phyloP scores from a whole-genome alignment of 2,888 invertebrate genomes.

The Pseudococcus longispinus region DNA sequence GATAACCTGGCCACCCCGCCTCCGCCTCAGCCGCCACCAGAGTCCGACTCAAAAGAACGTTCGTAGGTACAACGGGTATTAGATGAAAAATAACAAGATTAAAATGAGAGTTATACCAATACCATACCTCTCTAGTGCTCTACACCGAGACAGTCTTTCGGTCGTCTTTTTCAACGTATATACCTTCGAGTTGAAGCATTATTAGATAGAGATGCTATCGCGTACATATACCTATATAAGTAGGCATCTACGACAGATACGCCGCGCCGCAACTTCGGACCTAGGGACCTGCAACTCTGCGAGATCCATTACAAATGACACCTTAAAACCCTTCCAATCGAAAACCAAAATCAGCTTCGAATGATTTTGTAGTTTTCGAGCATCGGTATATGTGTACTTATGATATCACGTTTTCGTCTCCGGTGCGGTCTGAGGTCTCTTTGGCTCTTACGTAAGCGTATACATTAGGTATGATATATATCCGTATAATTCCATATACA shows the following conservation, averaged over 20 bases:
- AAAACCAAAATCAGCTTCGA: not conserved
- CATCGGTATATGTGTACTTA: not conserved
- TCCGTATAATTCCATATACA: too few species aligned
- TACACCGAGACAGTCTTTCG: not conserved
- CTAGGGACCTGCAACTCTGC: not conserved
- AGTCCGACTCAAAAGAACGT: conserved; percentile 13
- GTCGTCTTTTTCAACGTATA: not conserved
- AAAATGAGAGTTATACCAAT: conserved; percentile 48
- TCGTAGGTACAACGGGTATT: conserved; percentile 12
- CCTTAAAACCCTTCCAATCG: conserved; percentile 47
- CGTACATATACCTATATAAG: not conserved
- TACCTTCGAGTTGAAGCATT: not conserved
- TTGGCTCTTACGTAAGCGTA: not conserved
- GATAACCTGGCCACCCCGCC: conserved; percentile 5
- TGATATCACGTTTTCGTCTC: not conserved
- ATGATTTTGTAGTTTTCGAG: conserved; percentile 48
- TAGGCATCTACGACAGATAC: not conserved
- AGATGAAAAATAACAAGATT: conserved; percentile 54
- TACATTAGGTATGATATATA: not conserved
- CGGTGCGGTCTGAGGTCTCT: not conserved
- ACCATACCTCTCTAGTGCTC: not conserved
- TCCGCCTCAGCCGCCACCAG: not conserved
- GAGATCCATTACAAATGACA: conserved; percentile 55
- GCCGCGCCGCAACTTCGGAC: not conserved
- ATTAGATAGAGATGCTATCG: conserved; percentile 32